phyloP scores from a whole-genome alignment of 2,888 invertebrate species.

The Norana najaformis region DNA sequence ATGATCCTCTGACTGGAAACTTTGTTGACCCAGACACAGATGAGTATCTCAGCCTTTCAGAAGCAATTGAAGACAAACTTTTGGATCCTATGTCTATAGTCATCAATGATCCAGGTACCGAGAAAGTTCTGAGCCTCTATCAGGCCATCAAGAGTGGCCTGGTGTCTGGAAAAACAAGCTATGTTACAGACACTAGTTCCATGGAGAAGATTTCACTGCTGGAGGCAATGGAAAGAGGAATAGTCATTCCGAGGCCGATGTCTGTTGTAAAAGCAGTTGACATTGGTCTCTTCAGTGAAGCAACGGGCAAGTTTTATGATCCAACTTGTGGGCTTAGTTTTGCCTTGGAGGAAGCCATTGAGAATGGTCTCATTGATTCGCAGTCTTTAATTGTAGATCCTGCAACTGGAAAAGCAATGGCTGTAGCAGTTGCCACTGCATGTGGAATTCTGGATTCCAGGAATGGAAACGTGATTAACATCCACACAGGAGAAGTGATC shows the following conservation, averaged over 20 bases:
- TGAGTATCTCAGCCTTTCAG: constrained; percentile 72
- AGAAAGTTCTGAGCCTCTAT: constrained; percentile 44
- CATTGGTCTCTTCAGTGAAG: constrained; percentile 47
- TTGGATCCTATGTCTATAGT: constrained; percentile 45
- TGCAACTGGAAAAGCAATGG: constrained; percentile 45
- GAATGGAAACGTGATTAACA: constrained; percentile 48
- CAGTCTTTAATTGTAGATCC: constrained; percentile 47
- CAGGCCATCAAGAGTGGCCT: constrained; percentile 67
- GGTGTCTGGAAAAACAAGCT: constrained; percentile 75
- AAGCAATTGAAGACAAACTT: constrained; percentile 44
- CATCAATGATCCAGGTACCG: constrained; percentile 45
- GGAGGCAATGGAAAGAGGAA: constrained; percentile 72
- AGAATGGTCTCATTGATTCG: constrained; percentile 45
- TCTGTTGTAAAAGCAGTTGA: constrained; percentile 46
- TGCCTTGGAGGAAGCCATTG: constrained; percentile 46
- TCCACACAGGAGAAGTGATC: constrained; percentile 66
- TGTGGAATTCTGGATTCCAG: constrained; percentile 46
- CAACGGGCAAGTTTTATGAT: constrained; percentile 46
- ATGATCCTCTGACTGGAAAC: constrained; percentile 70
- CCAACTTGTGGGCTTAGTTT: constrained; percentile 45
- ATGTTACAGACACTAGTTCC: constrained; percentile 51
- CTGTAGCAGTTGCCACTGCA: constrained; percentile 45
- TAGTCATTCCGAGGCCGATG: constrained; percentile 47
- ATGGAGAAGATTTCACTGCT: constrained; percentile 75
- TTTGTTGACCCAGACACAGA: constrained; percentile 82